These are phyloP conservation scores for Haliclona indistincta DNA, from an alignment of 37 sponge, comb jelly and placozoan species.

Conservation along the genomic window DNA sequence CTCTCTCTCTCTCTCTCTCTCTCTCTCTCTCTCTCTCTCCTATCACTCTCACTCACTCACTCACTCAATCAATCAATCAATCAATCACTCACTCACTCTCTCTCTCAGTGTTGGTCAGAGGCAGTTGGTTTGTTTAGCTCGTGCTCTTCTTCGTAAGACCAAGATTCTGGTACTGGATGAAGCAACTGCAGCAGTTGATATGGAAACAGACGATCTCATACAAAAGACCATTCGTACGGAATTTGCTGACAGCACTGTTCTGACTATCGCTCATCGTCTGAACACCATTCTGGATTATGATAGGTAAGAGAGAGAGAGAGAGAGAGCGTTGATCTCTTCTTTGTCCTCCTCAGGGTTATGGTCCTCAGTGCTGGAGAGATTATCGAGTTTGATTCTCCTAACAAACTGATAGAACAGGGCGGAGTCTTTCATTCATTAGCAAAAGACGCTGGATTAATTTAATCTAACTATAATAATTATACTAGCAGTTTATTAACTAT, in stretches of 20 bases:
- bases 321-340: not conserved
- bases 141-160: no score
- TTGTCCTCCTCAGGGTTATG: conserved; percentile 36
- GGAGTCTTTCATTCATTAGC: conserved; percentile 78
- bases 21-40: no score
- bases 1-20: not conserved
- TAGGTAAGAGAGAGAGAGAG: not conserved
- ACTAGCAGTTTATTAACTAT: no score
- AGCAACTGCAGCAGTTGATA: conserved; percentile 92
- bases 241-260: conserved; percentile 77
- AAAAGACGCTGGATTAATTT: conserved; percentile 76
- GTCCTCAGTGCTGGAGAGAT: conserved; percentile 75
- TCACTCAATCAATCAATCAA: conserved; percentile 47
- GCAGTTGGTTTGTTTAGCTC: conserved; percentile 90
- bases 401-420: conserved; percentile 54
- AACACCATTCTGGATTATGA: conserved; percentile 95
- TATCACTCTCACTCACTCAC: not conserved
- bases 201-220: no score
- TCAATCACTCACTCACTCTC: not conserved
- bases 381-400: conserved; percentile 86
- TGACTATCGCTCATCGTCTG: conserved; percentile 97
- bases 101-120: conserved; percentile 83
- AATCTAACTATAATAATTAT: no score
- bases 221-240: conserved; percentile 74
- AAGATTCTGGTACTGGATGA: conserved; percentile 91